These are phyloP conservation scores for Trachelus troglodyta DNA, from an alignment of 2,888 invertebrate species.

Conservation along the genomic window DNA sequence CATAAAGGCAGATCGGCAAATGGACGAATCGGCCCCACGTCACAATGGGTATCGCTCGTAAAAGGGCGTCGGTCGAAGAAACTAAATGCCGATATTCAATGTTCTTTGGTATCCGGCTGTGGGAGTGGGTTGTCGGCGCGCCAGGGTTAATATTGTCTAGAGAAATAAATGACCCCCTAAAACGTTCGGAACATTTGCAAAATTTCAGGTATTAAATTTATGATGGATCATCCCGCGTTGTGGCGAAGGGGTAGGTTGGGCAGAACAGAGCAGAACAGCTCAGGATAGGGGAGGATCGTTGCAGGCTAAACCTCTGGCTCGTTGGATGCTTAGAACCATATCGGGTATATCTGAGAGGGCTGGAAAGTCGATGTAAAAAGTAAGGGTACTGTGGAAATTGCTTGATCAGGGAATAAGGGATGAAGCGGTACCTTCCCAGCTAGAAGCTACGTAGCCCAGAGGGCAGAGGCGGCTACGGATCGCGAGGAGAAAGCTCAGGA, in stretches of 20 bases:
- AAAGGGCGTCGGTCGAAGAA: neutral
- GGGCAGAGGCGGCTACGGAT: neutral
- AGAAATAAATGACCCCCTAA: constrained; percentile 33
- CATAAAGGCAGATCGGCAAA: neutral
- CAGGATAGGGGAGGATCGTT: constrained; percentile 11
- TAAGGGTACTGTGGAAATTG: neutral
- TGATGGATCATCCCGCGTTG: constrained; percentile 52
- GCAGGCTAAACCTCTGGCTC: neutral
- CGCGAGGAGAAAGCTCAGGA: neutral
- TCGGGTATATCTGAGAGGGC: neutral
- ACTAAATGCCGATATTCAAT: neutral
- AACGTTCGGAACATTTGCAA: constrained; percentile 45
- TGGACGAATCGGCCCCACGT: neutral
- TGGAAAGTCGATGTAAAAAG: neutral
- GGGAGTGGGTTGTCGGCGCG: neutral
- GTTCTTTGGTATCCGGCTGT: neutral
- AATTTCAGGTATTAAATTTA: constrained; percentile 58
- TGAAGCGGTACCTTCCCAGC: neutral
- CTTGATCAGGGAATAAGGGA: neutral
- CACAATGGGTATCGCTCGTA: neutral
- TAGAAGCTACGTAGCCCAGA: neutral
- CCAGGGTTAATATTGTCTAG: constrained; percentile 24
- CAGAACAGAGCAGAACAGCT: neutral
- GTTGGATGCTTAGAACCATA: neutral
- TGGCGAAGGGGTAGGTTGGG: neutral